phyloP scores from a whole-genome alignment of 2,113 vertebrate genomes.

The Pipra filicauda region DNA sequence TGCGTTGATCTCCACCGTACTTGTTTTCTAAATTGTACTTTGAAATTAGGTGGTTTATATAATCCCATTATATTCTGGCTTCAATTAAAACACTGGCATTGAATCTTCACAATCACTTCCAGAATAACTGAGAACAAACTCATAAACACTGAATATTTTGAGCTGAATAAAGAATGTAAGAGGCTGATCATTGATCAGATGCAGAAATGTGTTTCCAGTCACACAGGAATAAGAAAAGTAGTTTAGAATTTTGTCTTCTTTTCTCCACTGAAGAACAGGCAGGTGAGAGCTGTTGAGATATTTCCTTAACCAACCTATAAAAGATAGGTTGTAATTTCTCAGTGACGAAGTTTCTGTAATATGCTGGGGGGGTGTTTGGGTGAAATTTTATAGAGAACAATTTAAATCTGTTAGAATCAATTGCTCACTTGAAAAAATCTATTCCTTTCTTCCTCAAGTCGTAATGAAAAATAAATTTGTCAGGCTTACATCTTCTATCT shows the following conservation, averaged over 20 bases:
- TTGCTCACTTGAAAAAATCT: background rate
- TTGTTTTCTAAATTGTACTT: background rate
- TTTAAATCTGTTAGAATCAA: background rate
- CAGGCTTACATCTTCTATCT: background rate
- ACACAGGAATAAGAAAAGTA: background rate
- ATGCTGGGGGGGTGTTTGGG: background rate
- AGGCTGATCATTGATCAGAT: background rate
- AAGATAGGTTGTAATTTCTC: background rate
- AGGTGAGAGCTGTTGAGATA: background rate
- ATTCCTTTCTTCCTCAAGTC: background rate
- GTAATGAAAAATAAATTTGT: background rate
- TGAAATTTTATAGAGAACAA: background rate
- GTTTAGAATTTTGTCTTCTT: background rate
- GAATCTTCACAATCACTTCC: background rate
- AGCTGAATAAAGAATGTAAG: background rate
- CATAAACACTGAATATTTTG: slow-evolving; percentile 23
- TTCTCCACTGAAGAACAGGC: background rate
- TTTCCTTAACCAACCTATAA: background rate
- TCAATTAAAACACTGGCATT: background rate
- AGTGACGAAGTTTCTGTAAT: background rate
- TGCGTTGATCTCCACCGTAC: background rate
- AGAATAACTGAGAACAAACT: slow-evolving; percentile 9
- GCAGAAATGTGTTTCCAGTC: background rate
- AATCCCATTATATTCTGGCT: background rate
- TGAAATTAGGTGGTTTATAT: background rate